Percentiles rank a stretch among this genome's conserved stretches.
phyloP scores from a whole-genome alignment of 2,113 vertebrate species.

The Clarias gariepinus region DNA sequence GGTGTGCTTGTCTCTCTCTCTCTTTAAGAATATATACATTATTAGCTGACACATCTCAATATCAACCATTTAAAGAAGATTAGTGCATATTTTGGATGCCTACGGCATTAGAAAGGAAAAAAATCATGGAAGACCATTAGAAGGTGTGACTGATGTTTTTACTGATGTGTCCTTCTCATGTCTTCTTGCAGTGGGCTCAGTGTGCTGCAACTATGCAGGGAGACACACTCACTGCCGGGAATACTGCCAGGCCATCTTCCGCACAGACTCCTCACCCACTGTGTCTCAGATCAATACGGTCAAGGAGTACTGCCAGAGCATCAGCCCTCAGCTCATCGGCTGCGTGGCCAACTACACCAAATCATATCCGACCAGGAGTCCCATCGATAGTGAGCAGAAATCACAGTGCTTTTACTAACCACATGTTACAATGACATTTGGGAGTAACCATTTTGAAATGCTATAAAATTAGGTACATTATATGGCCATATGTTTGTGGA shows the following conservation, averaged over 20 bases:
- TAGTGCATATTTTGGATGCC: too few relatives aligned
- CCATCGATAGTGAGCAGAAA: conserved; percentile 89
- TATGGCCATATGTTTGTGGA: neutral
- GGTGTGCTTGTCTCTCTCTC: too few relatives aligned
- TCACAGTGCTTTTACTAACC: too few relatives aligned
- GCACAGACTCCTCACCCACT: conserved; percentile 94
- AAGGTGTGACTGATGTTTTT: too few relatives aligned
- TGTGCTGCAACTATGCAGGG: conserved; percentile 94
- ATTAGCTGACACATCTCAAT: too few relatives aligned
- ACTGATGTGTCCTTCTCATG: conserved; percentile 37
- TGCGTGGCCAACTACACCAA: conserved; percentile 97
- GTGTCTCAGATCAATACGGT: conserved; percentile 94
- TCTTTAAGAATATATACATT: too few relatives aligned
- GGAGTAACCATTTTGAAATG: too few relatives aligned
- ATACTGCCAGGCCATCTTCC: conserved; percentile 98
- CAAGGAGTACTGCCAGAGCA: conserved; percentile 89
- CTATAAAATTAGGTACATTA: neutral
- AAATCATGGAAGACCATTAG: too few relatives aligned
- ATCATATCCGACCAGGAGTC: conserved; percentile 92
- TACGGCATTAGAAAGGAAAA: too few relatives aligned
- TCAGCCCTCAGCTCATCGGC: conserved; percentile 87
- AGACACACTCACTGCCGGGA: conserved; percentile 95
- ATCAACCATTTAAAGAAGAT: too few relatives aligned
- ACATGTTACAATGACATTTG: too few relatives aligned
- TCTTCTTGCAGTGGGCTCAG: conserved; percentile 85